Evolutionary conservation across 92 coral and sea anemone species (phyloP), one percentile per base, ranked within the genome.

Genomic region (Hydrozoanthus gracilis): DNA sequence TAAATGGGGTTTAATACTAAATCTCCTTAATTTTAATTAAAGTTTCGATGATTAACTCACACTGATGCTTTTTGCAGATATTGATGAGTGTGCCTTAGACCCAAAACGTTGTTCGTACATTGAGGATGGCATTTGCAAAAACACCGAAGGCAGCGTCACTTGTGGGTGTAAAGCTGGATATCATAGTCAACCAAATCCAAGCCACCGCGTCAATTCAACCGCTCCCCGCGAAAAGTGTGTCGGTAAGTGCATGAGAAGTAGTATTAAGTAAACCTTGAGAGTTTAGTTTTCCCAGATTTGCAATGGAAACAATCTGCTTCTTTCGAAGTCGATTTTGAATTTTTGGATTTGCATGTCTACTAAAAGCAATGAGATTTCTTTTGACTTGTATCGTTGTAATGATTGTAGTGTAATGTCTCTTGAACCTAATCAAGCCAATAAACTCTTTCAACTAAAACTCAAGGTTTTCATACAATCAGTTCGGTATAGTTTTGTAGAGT

Each of bases 121-220:
- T 17, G 45, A 75, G 79, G 79, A 44, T 16, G 79, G 62, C 3
- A 18, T 17, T 6, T 75, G 79, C 18, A 51, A 75, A 45, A 75
- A 75, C 46, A 50, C 79, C 17, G 7, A 50, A 8, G 79, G 79
- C 50, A 44, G 79, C 7, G 79, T 14, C 17, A 35, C 50, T 45
- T 75, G 79, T 17, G 62, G 12, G 12, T 75, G 79, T 75, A 18
- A 51, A n/a, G 1, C 62, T 75, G 79, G 79, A 4, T 75, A 75
- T 7, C 17, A 75, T 3, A 7, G 45, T 20, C 79, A 16, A 27
- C 79, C 79, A 6, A 73, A 73, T 49, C 61, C 62, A 0, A 62
- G 14, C 8, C 17, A 51, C 3, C 3, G 46, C 14, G 39, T 13
- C 12, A 17, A 51, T 6, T 75, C 79, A 3, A 51, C 58, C 4